A percentile compares a stretch with the other conserved stretches of the same genome.
These are phyloP conservation scores for Oenanthe oenanthe DNA, from an alignment of 2,113 vertebrate species.

Conservation along the genomic window DNA sequence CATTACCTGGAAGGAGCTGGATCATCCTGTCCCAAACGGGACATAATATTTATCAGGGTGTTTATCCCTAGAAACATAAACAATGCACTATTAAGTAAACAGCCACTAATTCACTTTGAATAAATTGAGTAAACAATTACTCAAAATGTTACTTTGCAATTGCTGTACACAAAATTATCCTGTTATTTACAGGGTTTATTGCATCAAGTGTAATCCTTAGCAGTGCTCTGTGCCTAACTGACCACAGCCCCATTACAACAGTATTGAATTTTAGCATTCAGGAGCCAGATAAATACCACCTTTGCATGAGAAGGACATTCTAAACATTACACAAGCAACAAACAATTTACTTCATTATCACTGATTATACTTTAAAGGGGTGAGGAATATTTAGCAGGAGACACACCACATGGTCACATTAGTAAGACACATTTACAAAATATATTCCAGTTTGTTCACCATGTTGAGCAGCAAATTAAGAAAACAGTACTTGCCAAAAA, in stretches of 20 bases:
- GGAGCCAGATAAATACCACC: background rate
- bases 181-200: background rate
- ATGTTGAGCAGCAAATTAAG: background rate
- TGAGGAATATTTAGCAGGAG: background rate
- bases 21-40: slow-evolving; percentile 98
- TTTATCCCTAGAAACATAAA: slow-evolving; percentile 89
- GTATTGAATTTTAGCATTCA: background rate
- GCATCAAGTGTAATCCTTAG: background rate
- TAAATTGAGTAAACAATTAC: background rate
- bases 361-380: background rate
- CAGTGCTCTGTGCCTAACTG: background rate
- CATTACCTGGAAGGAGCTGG: slow-evolving; percentile 95
- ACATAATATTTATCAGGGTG: slow-evolving; percentile 99
- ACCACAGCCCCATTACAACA: background rate
- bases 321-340: background rate
- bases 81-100: slow-evolving; percentile 28
- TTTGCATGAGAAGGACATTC: background rate
- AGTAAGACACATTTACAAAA: background rate
- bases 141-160: slow-evolving; percentile 2
- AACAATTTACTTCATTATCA: background rate
- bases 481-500: background rate
- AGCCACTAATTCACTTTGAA: background rate
- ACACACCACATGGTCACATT: background rate
- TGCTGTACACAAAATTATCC: background rate
- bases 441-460: background rate